These are phyloP conservation scores for Drosophila cognata DNA, from an alignment of 2,888 invertebrate genomes.

Conservation along the genomic window DNA sequence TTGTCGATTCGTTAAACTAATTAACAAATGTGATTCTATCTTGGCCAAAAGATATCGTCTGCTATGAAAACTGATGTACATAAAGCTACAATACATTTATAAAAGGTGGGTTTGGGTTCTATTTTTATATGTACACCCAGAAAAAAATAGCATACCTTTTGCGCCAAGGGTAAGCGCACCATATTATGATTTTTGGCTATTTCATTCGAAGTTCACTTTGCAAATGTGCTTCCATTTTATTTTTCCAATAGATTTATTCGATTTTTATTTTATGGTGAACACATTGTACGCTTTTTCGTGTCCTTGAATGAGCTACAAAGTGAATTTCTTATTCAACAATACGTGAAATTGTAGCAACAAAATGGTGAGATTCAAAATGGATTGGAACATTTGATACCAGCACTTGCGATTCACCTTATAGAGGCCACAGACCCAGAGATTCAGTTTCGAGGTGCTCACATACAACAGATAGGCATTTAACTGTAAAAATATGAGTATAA, in stretches of 20 bases:
- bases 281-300: too few species aligned
- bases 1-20: not conserved
- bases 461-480: slow-evolving; percentile 51
- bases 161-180: too few species aligned
- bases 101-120: too few species aligned
- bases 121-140: too few species aligned
- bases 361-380: not conserved
- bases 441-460: slow-evolving; percentile 22
- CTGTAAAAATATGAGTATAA: slow-evolving; percentile 18
- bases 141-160: too few species aligned
- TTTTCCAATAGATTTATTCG: too few species aligned
- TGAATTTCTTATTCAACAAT: not conserved
- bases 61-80: not conserved
- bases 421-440: slow-evolving; percentile 22
- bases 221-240: too few species aligned
- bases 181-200: too few species aligned
- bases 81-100: too few species aligned
- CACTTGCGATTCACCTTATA: not conserved
- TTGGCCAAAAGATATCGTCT: not conserved
- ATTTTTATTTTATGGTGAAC: too few species aligned
- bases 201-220: too few species aligned
- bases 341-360: slow-evolving; percentile 6
- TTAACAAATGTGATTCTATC: not conserved
- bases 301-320: not conserved
- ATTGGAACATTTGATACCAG: not conserved